Evolutionary conservation across 2,888 invertebrate genomes (phyloP).

Genomic region (Nudaria mundana): DNA sequence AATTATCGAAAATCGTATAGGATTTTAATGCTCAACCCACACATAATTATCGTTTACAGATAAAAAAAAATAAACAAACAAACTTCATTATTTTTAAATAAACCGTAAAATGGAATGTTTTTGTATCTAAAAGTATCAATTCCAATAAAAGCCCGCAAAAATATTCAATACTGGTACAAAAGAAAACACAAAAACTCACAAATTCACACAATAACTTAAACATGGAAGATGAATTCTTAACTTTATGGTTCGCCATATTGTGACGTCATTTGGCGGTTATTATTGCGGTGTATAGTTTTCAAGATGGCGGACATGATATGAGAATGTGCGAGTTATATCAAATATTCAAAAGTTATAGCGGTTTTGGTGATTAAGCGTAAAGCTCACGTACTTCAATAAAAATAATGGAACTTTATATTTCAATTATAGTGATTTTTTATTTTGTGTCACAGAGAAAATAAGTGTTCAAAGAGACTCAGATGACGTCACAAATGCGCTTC

Average conservation of each 20-base stretch:
- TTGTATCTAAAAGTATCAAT: slow-evolving; percentile 34
- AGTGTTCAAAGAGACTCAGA: slow-evolving; percentile 11
- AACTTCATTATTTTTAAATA: slow-evolving; percentile 27
- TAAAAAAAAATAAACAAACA: slow-evolving; percentile 38
- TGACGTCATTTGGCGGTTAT: slow-evolving; percentile 35
- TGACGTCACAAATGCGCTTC: slow-evolving; percentile 26
- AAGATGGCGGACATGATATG: slow-evolving; percentile 23
- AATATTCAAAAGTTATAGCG: slow-evolving; percentile 30
- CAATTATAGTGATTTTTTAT: slow-evolving; percentile 15
- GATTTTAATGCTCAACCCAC: slow-evolving; percentile 33
- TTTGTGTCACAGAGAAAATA: slow-evolving; percentile 14
- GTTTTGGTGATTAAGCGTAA: slow-evolving; percentile 24
- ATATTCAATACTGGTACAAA: slow-evolving; percentile 27
- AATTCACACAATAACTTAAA: slow-evolving; percentile 38
- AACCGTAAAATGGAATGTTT: slow-evolving; percentile 32
- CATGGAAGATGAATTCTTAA: slow-evolving; percentile 35
- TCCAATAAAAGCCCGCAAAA: slow-evolving; percentile 34
- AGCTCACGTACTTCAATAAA: slow-evolving; percentile 28
- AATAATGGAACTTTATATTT: slow-evolving; percentile 21
- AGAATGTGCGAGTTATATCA: slow-evolving; percentile 22
- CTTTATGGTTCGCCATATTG: slow-evolving; percentile 28
- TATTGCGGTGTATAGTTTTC: slow-evolving; percentile 27
- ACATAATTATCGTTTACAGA: slow-evolving; percentile 29
- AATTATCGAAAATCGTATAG: slow-evolving; percentile 35
- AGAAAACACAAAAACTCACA: slow-evolving; percentile 37